Base-by-base conservation (phyloP, 30 jellyfish, hydroid and myxozoan species). In the Hydractinia symbiolongicarpus region DNA sequence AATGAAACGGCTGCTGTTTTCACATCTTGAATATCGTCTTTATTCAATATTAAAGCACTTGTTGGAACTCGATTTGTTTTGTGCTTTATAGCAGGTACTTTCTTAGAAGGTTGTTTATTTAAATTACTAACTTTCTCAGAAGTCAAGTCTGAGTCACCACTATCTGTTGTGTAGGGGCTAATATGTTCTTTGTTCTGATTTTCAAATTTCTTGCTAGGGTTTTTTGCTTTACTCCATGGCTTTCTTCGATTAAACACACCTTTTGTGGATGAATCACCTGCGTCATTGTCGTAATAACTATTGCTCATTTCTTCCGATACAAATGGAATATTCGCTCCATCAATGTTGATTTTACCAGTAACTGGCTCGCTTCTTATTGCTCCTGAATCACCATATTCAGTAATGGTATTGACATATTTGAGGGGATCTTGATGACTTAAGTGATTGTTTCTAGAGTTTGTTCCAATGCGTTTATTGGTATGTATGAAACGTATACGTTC, bases 401-500 rank as follows among this genome's bases (percentile, higher is more conserved):
- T n/a, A n/a, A 51, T 44, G 19, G 74, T 51, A 13, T 44, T 64
- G 40, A n/a, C 19, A 13, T 64, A 64, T n/a, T 51, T 64, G 40
- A 64, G 74, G 2, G 74, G 74, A n/a, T 64, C 74, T n/a, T 64
- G 74, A 51, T 64, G 40, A 9, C 19, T 51, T 1, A 64, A 6
- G 19, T 44, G 19, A 13, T 64, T 64, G 9, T 13, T 64, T 44
- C 40, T 13, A 64, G 74, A 64, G 19, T 64, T 51, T n/a, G 40
- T n/a, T 64, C 17, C 74, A 64, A 64, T 7, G 9, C 19, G 74
- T 13, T 64, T 64, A n/a, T 64, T 64, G 16, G 19, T 13, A 13
- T 64, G 74, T n/a, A 64, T 44, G 19, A 51, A 64, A 13, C 74
- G 74, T n/a, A 64, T 64, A 64, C 74, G 74, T 64, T 64, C 40